These are phyloP conservation scores for Cheilosia grossa DNA, from an alignment of 2,888 invertebrate species.

Conservation along the genomic window DNA sequence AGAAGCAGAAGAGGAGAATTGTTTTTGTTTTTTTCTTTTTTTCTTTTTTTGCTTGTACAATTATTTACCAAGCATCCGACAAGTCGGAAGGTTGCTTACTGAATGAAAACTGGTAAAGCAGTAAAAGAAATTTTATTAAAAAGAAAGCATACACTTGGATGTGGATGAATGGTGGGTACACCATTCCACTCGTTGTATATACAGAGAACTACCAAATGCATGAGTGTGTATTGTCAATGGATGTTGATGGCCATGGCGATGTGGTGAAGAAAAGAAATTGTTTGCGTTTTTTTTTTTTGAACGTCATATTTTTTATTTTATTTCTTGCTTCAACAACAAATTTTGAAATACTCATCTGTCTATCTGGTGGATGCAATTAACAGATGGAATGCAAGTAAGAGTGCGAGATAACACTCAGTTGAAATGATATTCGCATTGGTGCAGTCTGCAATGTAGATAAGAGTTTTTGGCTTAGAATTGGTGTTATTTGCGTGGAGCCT, in stretches of 20 bases:
- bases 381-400: conserved; percentile 60
- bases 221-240: conserved; percentile 46
- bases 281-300: conserved; percentile 35
- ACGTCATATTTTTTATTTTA: conserved; percentile 4
- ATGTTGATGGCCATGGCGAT: conserved; percentile 20
- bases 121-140: conserved; percentile 75
- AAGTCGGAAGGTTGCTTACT: conserved; percentile 73
- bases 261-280: conserved; percentile 62
- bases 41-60: not conserved
- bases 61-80: conserved; percentile 66
- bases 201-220: conserved; percentile 45
- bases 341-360: conserved; percentile 55
- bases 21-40: conserved; percentile 22
- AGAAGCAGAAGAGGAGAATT: conserved; percentile 36
- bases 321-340: conserved; percentile 44
- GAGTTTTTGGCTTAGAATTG: conserved; percentile 29
- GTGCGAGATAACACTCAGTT: conserved; percentile 49
- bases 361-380: conserved; percentile 38
- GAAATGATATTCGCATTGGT: conserved; percentile 46
- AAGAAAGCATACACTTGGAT: conserved; percentile 74
- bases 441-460: not conserved
- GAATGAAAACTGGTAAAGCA: conserved; percentile 74
- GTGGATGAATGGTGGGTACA: conserved; percentile 67
- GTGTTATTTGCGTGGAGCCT: conserved; percentile 41
- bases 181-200: conserved; percentile 39